Base-by-base conservation (phyloP, 2,113 vertebrate species). In the Python bivittatus region DNA sequence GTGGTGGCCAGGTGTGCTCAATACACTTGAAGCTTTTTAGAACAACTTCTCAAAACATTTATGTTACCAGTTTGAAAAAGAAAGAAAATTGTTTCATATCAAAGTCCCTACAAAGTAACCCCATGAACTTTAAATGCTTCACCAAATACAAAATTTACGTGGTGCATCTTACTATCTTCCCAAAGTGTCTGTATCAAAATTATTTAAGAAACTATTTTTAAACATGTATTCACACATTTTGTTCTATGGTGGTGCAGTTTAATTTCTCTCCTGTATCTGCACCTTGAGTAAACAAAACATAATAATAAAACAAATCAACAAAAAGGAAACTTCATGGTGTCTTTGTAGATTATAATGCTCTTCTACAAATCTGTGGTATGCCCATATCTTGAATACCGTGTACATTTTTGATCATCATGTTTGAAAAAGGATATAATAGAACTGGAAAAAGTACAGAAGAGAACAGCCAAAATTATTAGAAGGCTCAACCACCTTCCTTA, bases 171-270 rank as follows among this genome's bases (percentile, higher is more conserved):
- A 29, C 23, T 91, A 13, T 42, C 93, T 94, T 92, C 52, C 25
- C 23, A 57, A 60, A 95, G 58, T 91, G 1, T 56, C 9, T 92
- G 12, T 72, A 88, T 79, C 84, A 92, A 88, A 95, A 95, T 93
- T 90, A 90, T 92, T 95, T 95, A 93, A 93, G 17, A 29, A 54
- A 54, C 93, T 89, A 72, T 91, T 92, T 95, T 88, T 10, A 58
- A 48, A 17, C 25, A n/a, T 68, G 89, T 91, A 88, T 91, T 90
- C 10, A 91, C 6, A 84, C 92, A 91, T 2, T 4, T 60, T 0
- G 89, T 91, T 2, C 3, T 0, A 0, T 6, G 0, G 23, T 72
- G 92, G 38, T 22, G 10, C 33, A 58, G 22, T 84, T 94, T 91
- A 60, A 52, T 87, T 92, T 93, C 9, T 44, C 33, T 91, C 27